phyloP scores from a whole-genome alignment of 2,888 invertebrate genomes.

The Diloba caeruleocephala region DNA sequence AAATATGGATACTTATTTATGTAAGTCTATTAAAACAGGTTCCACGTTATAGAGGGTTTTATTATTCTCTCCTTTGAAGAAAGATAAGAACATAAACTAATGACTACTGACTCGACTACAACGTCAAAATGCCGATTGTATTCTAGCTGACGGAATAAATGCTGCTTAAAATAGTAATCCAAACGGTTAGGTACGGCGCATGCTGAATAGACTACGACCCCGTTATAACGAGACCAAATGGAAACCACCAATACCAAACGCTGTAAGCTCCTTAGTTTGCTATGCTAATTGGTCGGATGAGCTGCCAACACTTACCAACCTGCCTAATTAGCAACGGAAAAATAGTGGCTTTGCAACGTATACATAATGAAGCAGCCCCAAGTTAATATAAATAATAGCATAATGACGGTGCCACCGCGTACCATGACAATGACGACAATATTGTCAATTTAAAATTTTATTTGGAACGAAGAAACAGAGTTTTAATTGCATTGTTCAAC shows the following conservation, averaged over 20 bases:
- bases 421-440: constrained; percentile 37
- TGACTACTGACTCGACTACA: constrained; percentile 2
- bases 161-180: constrained; percentile 26
- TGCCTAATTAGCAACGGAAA: constrained; percentile 68
- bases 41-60: too few species aligned
- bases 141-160: constrained; percentile 17
- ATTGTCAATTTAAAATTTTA: constrained; percentile 41
- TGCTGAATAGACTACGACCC: constrained; percentile 40
- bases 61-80: too few species aligned
- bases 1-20: too few species aligned
- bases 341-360: constrained; percentile 52
- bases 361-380: constrained; percentile 47
- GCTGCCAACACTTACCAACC: constrained; percentile 66
- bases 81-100: constrained; percentile 14
- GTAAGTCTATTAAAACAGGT: too few species aligned
- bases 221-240: constrained; percentile 66
- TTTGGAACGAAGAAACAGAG: constrained; percentile 22
- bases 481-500: constrained; percentile 22
- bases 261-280: constrained; percentile 72
- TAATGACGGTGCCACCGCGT: constrained; percentile 50
- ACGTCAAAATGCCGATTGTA: constrained; percentile 13
- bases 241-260: constrained; percentile 65
- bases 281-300: constrained; percentile 79
- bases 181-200: constrained; percentile 29
- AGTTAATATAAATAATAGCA: too few species aligned